Base-by-base conservation (phyloP, 2,113 vertebrate genomes). In the Talpa occidentalis region DNA sequence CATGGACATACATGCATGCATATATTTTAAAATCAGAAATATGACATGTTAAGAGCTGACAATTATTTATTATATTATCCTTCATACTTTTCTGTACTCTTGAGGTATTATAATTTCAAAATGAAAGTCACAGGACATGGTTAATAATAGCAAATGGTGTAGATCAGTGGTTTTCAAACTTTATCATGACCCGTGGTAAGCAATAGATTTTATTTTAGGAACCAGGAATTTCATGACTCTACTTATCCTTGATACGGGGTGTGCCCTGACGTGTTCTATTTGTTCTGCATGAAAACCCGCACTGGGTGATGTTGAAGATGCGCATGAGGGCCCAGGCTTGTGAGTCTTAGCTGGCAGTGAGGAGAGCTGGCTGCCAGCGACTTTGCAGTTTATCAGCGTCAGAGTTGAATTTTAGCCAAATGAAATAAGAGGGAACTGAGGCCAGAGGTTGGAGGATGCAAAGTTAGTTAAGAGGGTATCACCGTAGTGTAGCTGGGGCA, bases 291-390 rank as follows among this genome's bases (percentile, higher is more conserved):
- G 19, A 81, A 60, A 28, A 70, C 73, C 67, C n/a, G 8, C 47
- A 22, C 26, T 40, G 42, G 30, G 37, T 83, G 59, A 49, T 80
- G 35, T 60, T 56, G 10, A 21, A 8, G 28, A 32, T 56, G 21
- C 26, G n/a, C 30, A 32, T 74, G 21, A 66, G 56, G 30, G 0
- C 52, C 28, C 40, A 12, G 69, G 56, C 59, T 32, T 42, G 22
- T 73, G 73, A 93, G 69, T 79, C 95, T 76, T 54, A 37, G 10
- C 54, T 85, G 86, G 82, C 77, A 62, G 47, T 73, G 69, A 70
- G n/a, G 35, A 70, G 40, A 77, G 35, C 19, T 54, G 5, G 4
- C 44, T 60, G 15, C 73, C 10, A 6, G 66, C 5, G 11, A 56
- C 60, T 86, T 69, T 49, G 64, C 59, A 56, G 30, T 28, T 19